Evolutionary conservation across 2,113 vertebrate genomes (phyloP), one percentile per base, ranked within the genome.

Genomic region (Irena cyanogastra): DNA sequence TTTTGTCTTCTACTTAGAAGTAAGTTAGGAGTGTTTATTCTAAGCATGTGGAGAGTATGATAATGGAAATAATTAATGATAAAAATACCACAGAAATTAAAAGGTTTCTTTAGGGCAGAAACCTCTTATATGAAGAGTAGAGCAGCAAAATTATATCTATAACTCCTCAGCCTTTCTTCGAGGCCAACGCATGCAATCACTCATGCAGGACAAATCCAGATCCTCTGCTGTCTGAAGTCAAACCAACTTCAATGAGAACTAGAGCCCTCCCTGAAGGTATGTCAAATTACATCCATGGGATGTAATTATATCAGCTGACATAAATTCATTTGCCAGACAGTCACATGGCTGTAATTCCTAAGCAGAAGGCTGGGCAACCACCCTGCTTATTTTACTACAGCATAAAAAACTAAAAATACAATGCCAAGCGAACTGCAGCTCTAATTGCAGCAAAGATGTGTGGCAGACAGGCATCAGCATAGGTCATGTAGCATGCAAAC

Each of bases 391-490:
- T 77, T 94, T 82, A 85, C 39, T 83, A 59, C 52, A 80, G 42
- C 42, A 52, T 16, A 85, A 80, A 66, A 74, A 94, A 75, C 78
- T 83, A 90, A 95, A 94, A 95, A 90, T 74, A 87, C 42, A 90
- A 87, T 21, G 42, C 54, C 1, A 9, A 77, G 68, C 22, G 42
- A 94, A 63, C 14, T 50, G 42, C 61, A 79, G 56, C 37, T 54
- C 56, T 50, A 78, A 82, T 13, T 72, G 85, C 66, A 72, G 75
- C 54, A 65, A 35, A 79, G 63, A 65, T 31, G 22, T 23, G 42
- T 1, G 3, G 49, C 61, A 79, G 50, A 22, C 23, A 59, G 49
- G 78, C 49, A 89, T 15, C 37, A 53, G 31, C 26, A 42, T 24
- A 41, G 35, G 2, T 59, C 11, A 1, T 7, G 19, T 0, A 53